phyloP scores from a whole-genome alignment of 2,113 vertebrate genomes.

The Scolopax mira region DNA sequence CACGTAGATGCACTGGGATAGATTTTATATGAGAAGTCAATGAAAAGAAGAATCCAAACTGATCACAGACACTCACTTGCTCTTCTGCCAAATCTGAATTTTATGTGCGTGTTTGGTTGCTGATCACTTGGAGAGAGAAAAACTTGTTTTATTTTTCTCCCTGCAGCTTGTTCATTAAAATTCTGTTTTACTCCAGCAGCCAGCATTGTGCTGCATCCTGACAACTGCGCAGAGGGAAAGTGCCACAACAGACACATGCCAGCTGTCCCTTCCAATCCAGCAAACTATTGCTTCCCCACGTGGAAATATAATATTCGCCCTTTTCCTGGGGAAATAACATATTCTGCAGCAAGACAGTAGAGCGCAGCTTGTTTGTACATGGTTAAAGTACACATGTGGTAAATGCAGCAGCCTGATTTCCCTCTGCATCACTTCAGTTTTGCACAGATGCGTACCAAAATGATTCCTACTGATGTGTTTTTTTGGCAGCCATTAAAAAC shows the following conservation, averaged over 20 bases:
- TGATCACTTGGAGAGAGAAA: constrained; percentile 20
- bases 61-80: background rate
- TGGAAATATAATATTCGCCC: constrained; percentile 7
- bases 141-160: constrained; percentile 48
- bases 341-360: background rate
- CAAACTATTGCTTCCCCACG: background rate
- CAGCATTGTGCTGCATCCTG: constrained; percentile 18
- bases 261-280: constrained; percentile 37
- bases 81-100: constrained; percentile 29
- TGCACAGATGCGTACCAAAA: background rate
- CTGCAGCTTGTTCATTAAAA: constrained; percentile 58
- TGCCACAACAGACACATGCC: constrained; percentile 28
- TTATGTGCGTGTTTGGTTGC: constrained; percentile 4
- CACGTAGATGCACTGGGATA: background rate
- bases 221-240: background rate
- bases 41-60: background rate
- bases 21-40: background rate
- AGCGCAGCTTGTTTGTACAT: background rate
- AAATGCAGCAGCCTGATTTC: background rate
- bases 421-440: background rate
- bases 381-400: background rate
- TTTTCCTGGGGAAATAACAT: constrained; percentile 28
- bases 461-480: background rate
- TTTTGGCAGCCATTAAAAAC: background rate
- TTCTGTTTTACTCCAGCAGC: constrained; percentile 40